A percentile compares a stretch with the other conserved stretches of the same genome.
These are phyloP conservation scores for Microctonus brassicae DNA, from an alignment of 2,888 invertebrate genomes.

Conservation along the genomic window DNA sequence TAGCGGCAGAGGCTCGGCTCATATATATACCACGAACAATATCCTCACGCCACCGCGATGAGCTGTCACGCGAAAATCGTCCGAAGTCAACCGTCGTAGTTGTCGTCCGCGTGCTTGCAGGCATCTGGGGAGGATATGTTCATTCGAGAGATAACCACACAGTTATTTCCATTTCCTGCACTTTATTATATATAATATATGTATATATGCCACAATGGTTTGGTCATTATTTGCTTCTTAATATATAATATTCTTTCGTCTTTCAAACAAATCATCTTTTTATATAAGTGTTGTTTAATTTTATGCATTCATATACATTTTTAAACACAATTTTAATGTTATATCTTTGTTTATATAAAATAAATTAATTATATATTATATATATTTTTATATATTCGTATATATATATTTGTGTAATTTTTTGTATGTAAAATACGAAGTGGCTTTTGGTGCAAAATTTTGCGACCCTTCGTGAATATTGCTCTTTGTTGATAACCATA, in stretches of 20 bases:
- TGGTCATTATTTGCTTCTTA: neutral
- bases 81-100: conserved; percentile 37
- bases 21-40: conserved; percentile 36
- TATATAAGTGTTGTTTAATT: neutral
- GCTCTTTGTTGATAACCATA: neutral
- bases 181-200: conserved; percentile 45
- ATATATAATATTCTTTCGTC: no score
- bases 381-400: neutral
- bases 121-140: conserved; percentile 32
- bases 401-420: neutral
- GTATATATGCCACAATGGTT: neutral
- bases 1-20: conserved; percentile 30
- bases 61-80: conserved; percentile 49
- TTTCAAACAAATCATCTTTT: no score
- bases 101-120: neutral
- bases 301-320: conserved; percentile 5
- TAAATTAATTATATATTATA: no score
- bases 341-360: no score
- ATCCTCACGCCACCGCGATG: conserved; percentile 49
- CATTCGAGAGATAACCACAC: conserved; percentile 44
- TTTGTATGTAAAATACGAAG: neutral
- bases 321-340: no score
- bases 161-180: conserved; percentile 49
- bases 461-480: neutral
- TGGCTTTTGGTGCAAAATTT: neutral